Evolutionary conservation across 2,888 invertebrate species (phyloP), one percentile per base, ranked within the genome.

Genomic region (Diarsia brunnea): DNA sequence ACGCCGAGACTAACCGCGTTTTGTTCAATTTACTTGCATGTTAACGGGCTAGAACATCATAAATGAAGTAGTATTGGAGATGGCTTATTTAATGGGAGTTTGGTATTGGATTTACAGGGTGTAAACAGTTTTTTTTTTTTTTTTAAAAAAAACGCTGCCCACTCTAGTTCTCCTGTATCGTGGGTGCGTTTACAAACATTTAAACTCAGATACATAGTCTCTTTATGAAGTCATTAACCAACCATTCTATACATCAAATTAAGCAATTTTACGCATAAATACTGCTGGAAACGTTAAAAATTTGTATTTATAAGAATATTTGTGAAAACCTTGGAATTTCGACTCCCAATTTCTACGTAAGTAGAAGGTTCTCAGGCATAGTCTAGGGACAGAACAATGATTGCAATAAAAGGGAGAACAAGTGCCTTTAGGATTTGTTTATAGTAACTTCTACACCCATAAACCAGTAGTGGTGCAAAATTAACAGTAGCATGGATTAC

Each of bases 11-110:
- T 83, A 83, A 83, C 69, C 78, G 73, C 69, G 69, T 83, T 83
- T 73, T 72, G 83, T 83, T 83, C 85, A 84, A 83, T 85, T 78
- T 83, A 85, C 70, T 73, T 69, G 82, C 69, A 78, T 69, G 73
- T 77, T 81, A 85, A 84, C 77, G 69, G 73, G 31, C 64, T 68
- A 21, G 53, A n/a, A 64, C 12, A 69, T 84, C 66, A 75, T 80
- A 80, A 77, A 78, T 49, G 31, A 49, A n/a, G 71, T 71, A 53
- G 24, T 73, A 78, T 78, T 73, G 31, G 51, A 65, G 8, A 73
- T 76, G 11, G 21, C 38, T 70, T 31, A 49, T 45, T 64, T 14
- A 64, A 71, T 58, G 27, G 43, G n/a, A n/a, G 12, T n/a, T 27
- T 43, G 16, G 24, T 63, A 24, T 63, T 43, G 43, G n/a, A n/a